Evolutionary conservation across 2,888 invertebrate genomes (phyloP).

Genomic region (Muscina levida): DNA sequence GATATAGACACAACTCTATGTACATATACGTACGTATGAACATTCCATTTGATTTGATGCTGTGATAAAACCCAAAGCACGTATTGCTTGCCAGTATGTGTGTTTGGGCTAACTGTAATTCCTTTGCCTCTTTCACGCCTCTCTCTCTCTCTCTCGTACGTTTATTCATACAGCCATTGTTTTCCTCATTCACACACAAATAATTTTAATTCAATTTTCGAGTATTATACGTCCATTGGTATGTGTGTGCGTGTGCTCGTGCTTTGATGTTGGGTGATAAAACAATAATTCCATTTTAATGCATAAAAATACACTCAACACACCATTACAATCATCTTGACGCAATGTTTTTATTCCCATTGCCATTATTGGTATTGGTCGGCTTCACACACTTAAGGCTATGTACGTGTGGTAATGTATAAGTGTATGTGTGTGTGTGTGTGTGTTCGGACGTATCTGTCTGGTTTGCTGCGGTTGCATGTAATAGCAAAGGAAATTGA

Average conservation of each 20-base stretch:
- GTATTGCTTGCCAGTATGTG: slow-evolving; percentile 4
- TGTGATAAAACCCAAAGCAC: slow-evolving; percentile 33
- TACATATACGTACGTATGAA: background rate
- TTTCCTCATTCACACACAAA: background rate
- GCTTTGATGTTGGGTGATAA: slow-evolving; percentile 18
- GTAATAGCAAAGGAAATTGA: too few species aligned
- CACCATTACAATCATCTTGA: background rate
- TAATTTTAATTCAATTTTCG: slow-evolving; percentile 37
- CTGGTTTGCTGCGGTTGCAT: too few species aligned
- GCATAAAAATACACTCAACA: slow-evolving; percentile 32
- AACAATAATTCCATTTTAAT: slow-evolving; percentile 28
- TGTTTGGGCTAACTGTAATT: too few species aligned
- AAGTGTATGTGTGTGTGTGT: too few species aligned
- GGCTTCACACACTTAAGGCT: too few species aligned
- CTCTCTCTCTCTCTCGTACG: too few species aligned
- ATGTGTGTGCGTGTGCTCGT: background rate
- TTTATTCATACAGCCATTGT: background rate
- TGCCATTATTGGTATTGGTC: background rate
- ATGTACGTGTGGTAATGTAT: too few species aligned
- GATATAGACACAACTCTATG: background rate
- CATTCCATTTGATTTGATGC: slow-evolving; percentile 11
- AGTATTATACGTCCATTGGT: background rate
- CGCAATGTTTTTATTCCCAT: slow-evolving; percentile 13
- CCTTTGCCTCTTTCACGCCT: too few species aligned
- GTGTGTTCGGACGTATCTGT: too few species aligned